phyloP scores from a whole-genome alignment of 2,888 invertebrate genomes.

The Euproctis similis region DNA sequence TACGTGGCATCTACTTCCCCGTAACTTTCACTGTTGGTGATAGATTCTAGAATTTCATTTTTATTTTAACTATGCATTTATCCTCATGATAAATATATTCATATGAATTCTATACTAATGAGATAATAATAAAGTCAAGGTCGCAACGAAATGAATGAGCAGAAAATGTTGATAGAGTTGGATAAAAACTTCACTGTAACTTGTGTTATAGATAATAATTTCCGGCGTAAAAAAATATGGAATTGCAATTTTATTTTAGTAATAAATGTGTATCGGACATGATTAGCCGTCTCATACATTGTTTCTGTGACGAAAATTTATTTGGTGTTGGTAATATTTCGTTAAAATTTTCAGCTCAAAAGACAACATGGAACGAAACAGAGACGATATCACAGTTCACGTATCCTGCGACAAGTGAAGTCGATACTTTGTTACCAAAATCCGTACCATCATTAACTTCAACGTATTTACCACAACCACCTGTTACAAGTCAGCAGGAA shows the following conservation, averaged over 20 bases:
- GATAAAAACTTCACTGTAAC: neutral
- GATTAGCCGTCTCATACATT: slow-evolving; percentile 38
- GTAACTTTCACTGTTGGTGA: too few species aligned
- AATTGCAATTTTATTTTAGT: slow-evolving; percentile 31
- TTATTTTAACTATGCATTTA: too few species aligned
- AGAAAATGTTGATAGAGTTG: slow-evolving; percentile 7
- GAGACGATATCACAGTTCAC: slow-evolving; percentile 53
- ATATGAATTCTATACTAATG: neutral
- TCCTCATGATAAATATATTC: too few species aligned
- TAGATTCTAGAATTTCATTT: too few species aligned
- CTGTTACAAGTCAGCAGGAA: slow-evolving; percentile 48
- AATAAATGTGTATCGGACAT: slow-evolving; percentile 30
- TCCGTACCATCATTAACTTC: slow-evolving; percentile 47
- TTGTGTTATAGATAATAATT: slow-evolving; percentile 44
- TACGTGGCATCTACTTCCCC: too few species aligned
- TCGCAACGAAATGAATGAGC: slow-evolving; percentile 5
- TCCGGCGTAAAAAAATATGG: slow-evolving; percentile 34
- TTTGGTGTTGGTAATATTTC: slow-evolving; percentile 40
- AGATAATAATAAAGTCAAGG: slow-evolving; percentile 14
- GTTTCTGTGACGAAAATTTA: slow-evolving; percentile 37
- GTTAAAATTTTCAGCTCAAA: slow-evolving; percentile 64
- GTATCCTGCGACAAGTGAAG: slow-evolving; percentile 51
- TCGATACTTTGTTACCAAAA: slow-evolving; percentile 47
- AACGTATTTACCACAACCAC: slow-evolving; percentile 49
- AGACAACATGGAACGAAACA: slow-evolving; percentile 59